Conservation (phyloP, 2,113 vertebrate species). For the Pachycephala philippinensis region DNA sequence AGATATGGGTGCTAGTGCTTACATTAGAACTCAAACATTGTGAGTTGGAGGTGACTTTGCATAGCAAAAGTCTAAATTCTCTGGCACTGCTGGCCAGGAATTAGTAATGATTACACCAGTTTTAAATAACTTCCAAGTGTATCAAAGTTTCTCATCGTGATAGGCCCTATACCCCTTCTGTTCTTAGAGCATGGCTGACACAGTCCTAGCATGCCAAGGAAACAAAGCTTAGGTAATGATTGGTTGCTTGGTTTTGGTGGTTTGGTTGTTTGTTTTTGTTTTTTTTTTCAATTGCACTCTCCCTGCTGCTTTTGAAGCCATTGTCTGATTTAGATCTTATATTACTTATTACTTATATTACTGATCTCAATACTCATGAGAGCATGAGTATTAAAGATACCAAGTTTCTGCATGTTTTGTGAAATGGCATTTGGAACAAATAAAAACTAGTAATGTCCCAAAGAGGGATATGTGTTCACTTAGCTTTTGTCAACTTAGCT, state of each 20-base stretch:
- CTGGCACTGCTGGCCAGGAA: neutral
- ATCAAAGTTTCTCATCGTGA: neutral
- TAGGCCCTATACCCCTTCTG: neutral
- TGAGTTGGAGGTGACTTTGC: slow-evolving; percentile 24
- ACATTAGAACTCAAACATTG: neutral
- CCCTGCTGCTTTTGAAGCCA: neutral
- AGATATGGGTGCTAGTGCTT: neutral
- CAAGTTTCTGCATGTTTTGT: neutral
- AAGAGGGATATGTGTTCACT: neutral
- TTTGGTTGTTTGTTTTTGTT: neutral
- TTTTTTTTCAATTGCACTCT: neutral
- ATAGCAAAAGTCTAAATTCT: neutral
- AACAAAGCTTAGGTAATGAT: neutral
- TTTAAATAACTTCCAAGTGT: neutral
- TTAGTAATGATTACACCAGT: neutral
- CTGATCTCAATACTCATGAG: neutral
- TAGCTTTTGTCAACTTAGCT: neutral
- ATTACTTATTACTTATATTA: neutral
- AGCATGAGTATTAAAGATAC: neutral
- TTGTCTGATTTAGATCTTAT: neutral
- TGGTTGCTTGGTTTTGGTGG: neutral
- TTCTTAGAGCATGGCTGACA: neutral
- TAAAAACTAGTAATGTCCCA: neutral
- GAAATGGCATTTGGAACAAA: neutral
- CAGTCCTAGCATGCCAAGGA: neutral